Evolutionary conservation across 1,140 invertebrate species (phyloP), one percentile per base, ranked within the genome.

Genomic region (Bombus waltoni): DNA sequence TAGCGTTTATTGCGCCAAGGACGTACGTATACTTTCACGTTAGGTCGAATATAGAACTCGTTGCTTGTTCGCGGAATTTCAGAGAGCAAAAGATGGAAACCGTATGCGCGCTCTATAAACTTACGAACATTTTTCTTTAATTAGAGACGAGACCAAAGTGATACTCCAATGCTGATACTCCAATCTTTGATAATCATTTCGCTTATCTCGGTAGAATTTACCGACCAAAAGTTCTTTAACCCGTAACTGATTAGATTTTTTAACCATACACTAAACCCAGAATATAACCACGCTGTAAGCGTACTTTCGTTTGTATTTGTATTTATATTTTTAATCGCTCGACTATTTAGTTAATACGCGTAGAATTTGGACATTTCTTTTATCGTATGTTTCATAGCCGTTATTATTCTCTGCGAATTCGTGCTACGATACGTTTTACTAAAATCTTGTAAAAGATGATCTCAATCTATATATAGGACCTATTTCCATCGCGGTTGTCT

Each of bases 11-110:
- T 40, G 70, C 40, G 22, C 77, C 83, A 85, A 81, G 83, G 83
- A 79, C 83, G 44, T 25, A 40, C 77, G 57, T 57, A 85, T n/a
- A 81, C 83, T 85, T 80, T 85, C 83, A 85, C 83, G 70, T 47
- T 66, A 47, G 32, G 11, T 28, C 68, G 53, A 85, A 85, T 85
- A 80, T 65, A 85, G 83, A 73, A 53, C 76, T 72, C 35, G n/a
- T 59, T 68, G 70, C 28, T 38, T 32, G 62, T 71, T 77, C 75
- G 47, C 42, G 68, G 77, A 80, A 85, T 35, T 73, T 25, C 28
- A 28, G 57, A 28, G 40, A 72, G 83, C 35, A 53, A 73, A 73
- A 57, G 13, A 84, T 78, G 74, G 44, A 53, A 66, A 83, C n/a
- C 47, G 22, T 62, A 15, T 2, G 53, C 28, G n/a, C 8, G 0